Percentiles rank a stretch among this genome's conserved stretches.
Conservation (phyloP, 2,113 vertebrate species). For the Istiophorus platypterus region DNA sequence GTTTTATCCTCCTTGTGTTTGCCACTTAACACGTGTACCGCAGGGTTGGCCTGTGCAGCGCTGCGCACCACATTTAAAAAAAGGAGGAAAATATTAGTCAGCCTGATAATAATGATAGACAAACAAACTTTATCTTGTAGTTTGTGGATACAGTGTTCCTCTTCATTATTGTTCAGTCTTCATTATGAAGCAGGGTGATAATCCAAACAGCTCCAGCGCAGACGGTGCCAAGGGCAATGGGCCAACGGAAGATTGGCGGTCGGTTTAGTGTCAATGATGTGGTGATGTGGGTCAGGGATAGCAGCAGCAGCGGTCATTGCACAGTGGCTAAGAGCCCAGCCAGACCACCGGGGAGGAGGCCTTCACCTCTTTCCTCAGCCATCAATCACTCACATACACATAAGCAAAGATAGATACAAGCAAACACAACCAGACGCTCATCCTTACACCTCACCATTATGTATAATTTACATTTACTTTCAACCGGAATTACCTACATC, state of each 20-base stretch:
- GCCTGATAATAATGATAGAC: constrained; percentile 60
- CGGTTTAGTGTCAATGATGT: constrained; percentile 81
- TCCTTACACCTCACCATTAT: constrained; percentile 40
- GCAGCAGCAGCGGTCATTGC: constrained; percentile 80
- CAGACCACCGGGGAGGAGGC: constrained; percentile 83
- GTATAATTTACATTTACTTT: constrained; percentile 35
- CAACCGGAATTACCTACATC: constrained; percentile 5
- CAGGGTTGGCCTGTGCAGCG: constrained; percentile 50
- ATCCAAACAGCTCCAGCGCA: constrained; percentile 68
- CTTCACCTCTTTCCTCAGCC: constrained; percentile 74
- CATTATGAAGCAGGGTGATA: constrained; percentile 66
- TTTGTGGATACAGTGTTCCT: constrained; percentile 70
- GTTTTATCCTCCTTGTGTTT: constrained; percentile 82
- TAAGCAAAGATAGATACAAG: constrained; percentile 76
- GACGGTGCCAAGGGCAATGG: constrained; percentile 68
- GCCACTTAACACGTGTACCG: constrained; percentile 79
- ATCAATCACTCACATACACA: constrained; percentile 77
- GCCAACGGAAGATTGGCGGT: constrained; percentile 78
- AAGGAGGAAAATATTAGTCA: constrained; percentile 52
- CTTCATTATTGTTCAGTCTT: constrained; percentile 69
- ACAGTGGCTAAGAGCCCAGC: constrained; percentile 81
- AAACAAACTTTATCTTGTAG: constrained; percentile 75
- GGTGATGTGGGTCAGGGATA: constrained; percentile 82
- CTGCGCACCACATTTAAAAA: constrained; percentile 13
- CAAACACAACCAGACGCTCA: constrained; percentile 67